phyloP scores from a whole-genome alignment of 2,888 invertebrate species.

The Laothoe populi region DNA sequence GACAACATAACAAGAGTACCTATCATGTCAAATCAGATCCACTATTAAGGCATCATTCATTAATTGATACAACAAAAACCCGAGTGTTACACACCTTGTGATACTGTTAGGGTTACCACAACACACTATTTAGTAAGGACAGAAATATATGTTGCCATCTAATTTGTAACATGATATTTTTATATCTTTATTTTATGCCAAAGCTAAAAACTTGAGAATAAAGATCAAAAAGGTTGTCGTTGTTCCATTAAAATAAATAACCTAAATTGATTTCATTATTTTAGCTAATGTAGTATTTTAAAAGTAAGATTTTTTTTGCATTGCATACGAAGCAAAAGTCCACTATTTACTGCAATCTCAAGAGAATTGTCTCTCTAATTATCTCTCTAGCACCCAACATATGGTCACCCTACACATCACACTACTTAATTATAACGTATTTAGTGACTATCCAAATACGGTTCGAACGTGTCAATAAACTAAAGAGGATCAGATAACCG shows the following conservation, averaged over 20 bases:
- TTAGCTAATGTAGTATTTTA: no score
- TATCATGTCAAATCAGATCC: conserved; percentile 16
- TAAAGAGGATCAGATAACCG: conserved; percentile 19
- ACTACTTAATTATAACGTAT: conserved; percentile 40
- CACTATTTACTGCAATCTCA: background rate
- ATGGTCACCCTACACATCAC: conserved; percentile 16
- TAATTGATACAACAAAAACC: conserved; percentile 23
- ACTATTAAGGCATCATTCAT: conserved; percentile 25
- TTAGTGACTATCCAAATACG: conserved; percentile 37
- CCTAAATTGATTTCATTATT: no score
- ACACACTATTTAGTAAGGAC: background rate
- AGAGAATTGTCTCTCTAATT: background rate
- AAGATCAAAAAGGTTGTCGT: no score
- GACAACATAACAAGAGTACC: conserved; percentile 2
- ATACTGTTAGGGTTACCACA: conserved; percentile 5
- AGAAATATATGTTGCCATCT: no score
- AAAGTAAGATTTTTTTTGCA: no score
- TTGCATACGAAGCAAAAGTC: no score
- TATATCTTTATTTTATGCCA: no score
- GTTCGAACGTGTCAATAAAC: conserved; percentile 33
- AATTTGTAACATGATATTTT: no score
- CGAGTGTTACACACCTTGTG: conserved; percentile 17
- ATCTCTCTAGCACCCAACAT: background rate
- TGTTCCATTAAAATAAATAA: no score
- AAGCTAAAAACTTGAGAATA: no score